Evolutionary conservation across 2,113 vertebrate species (phyloP), one percentile per base, ranked within the genome.

Genomic region (Pseudonaja textilis): DNA sequence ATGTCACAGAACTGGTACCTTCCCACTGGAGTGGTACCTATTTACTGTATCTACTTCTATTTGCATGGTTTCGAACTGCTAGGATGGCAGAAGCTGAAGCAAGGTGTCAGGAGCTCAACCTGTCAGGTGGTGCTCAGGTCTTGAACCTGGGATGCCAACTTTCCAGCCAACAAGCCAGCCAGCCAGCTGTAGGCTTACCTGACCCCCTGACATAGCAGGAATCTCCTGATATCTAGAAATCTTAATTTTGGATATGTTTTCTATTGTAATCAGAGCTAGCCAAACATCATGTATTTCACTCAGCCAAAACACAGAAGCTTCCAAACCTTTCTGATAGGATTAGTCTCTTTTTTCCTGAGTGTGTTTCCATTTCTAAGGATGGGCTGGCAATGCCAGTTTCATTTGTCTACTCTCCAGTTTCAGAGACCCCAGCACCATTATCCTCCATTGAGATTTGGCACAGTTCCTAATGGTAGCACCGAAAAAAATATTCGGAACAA

Each of bases 401-500:
- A 92, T 45, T 56, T 85, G 85, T 8, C 91, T 2, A 93, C 94
- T 88, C 90, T 86, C 42, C 42, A 99, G 98, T 99, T 99, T 97
- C 98, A 99, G 97, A 98, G 98, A 96, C 99, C 98, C 29, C 98
- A 98, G 94, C 98, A 99, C 96, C 98, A 99, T 96, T 99, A 99
- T 94, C 99, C 98, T 0, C 98, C 99, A 90, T 97, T 99, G 92
- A 98, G 98, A 97, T 99, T 99, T 94, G 99, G 99, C 93, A 99
- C 99, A 0, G 98, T 99, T 95, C 98, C 99, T 96, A 99, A 99
- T 6, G 98, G 99, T 94, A 99, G 98, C 97, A 99, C 98, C 0
- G 99, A 99, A 97, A 99, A 99, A 97, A 99, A 99, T 93, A 99
- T 99, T 94, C 98, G 98, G 93, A 99, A 98, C 97, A 99, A 99